Percentiles rank a stretch among this genome's conserved stretches.
Conservation (phyloP, 1,140 invertebrate genomes). For the Tenebrio molitor region DNA sequence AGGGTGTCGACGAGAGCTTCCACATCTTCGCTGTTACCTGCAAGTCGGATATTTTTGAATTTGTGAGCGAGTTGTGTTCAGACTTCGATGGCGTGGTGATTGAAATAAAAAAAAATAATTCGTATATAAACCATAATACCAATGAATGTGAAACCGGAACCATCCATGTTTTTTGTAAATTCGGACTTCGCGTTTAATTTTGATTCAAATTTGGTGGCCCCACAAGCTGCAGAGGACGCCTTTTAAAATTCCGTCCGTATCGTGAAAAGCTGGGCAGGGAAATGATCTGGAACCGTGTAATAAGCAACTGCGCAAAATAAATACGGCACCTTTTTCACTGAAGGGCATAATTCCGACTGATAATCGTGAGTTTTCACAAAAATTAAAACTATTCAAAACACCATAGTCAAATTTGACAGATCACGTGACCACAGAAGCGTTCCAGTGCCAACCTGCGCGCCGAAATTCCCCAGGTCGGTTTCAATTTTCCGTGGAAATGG, state of each 20-base stretch:
- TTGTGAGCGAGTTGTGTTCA: no score
- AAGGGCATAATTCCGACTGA: slow-evolving; percentile 49
- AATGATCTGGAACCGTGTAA: slow-evolving; percentile 2
- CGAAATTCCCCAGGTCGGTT: slow-evolving; percentile 19
- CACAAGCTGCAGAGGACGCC: slow-evolving; percentile 45
- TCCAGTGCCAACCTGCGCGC: slow-evolving; percentile 49
- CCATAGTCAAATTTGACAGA: slow-evolving; percentile 59
- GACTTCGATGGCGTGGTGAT: neutral
- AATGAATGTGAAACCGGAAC: neutral
- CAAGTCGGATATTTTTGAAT: slow-evolving; percentile 1
- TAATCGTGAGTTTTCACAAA: slow-evolving; percentile 47
- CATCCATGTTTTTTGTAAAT: slow-evolving; percentile 2
- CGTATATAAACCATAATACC: slow-evolving; percentile 1
- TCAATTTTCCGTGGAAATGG: slow-evolving; percentile 46
- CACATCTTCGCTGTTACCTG: slow-evolving; percentile 47
- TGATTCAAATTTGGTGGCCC: slow-evolving; percentile 46
- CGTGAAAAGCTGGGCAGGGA: neutral
- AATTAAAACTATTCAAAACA: slow-evolving; percentile 59
- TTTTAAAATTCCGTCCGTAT: slow-evolving; percentile 39
- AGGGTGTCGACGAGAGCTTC: slow-evolving; percentile 55
- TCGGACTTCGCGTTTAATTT: neutral
- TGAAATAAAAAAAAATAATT: neutral
- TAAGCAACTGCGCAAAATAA: neutral
- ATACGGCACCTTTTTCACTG: slow-evolving; percentile 51
- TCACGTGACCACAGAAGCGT: slow-evolving; percentile 53